A percentile compares a stretch with the other conserved stretches of the same genome.
These are phyloP conservation scores for Cathartes aura DNA, from an alignment of 2,113 vertebrate genomes.

Conservation along the genomic window DNA sequence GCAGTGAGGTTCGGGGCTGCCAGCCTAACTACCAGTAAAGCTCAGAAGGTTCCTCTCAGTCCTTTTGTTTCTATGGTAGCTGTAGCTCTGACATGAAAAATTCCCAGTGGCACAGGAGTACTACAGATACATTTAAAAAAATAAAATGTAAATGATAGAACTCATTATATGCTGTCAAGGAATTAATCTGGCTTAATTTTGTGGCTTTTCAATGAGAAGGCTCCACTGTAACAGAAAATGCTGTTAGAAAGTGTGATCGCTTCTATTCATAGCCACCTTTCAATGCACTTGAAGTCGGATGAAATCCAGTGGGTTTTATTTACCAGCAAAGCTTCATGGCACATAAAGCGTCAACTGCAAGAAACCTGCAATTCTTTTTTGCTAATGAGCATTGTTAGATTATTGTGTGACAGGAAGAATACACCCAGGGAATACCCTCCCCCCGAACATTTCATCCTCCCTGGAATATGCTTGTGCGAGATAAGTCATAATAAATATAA, in stretches of 20 bases:
- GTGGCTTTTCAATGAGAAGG: neutral
- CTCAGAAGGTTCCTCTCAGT: neutral
- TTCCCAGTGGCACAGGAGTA: neutral
- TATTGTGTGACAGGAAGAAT: constrained; percentile 8
- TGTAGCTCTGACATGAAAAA: neutral
- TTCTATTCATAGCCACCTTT: neutral
- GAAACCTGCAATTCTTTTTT: constrained; percentile 21
- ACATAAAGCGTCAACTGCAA: neutral
- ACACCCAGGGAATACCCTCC: neutral
- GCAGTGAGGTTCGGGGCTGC: neutral
- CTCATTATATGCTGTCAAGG: neutral
- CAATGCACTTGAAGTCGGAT: fast-evolving
- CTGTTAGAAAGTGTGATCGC: neutral
- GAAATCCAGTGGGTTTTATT: constrained; percentile 6
- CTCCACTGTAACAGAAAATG: neutral
- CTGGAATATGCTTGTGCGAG: constrained; percentile 5
- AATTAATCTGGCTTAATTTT: neutral
- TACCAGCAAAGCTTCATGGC: neutral
- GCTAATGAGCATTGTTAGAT: constrained; percentile 2
- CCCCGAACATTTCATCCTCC: neutral
- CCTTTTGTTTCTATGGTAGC: neutral
- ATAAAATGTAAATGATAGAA: neutral
- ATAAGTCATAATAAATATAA: constrained; percentile 13
- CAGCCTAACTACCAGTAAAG: neutral
- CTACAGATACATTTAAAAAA: neutral